Conservation (phyloP, 2,113 vertebrate genomes). For the Pygoscelis antarcticus region DNA sequence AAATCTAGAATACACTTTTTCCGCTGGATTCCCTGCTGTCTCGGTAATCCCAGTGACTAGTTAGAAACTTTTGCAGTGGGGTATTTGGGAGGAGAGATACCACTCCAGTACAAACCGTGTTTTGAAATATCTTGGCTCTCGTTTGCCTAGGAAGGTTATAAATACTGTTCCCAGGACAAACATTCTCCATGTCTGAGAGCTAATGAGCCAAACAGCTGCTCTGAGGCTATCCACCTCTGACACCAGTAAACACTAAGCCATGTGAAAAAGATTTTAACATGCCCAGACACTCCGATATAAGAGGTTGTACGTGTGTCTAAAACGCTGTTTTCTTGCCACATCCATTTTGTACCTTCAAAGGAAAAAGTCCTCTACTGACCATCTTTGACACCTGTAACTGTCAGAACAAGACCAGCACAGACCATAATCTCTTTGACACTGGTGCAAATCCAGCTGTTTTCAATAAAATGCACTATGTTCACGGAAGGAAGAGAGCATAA, state of each 20-base stretch:
- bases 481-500: neutral
- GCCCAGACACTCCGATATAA: neutral
- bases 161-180: slow-evolving; percentile 45
- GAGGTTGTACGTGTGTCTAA: neutral
- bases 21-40: neutral
- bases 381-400: neutral
- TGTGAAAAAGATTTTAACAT: slow-evolving; percentile 25
- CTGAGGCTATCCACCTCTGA: slow-evolving; percentile 10
- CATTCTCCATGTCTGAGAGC: slow-evolving; percentile 17
- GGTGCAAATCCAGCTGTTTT: neutral
- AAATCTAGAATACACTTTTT: neutral
- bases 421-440: neutral
- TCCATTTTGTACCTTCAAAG: neutral
- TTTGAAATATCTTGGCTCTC: slow-evolving; percentile 12
- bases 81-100: neutral
- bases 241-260: slow-evolving; percentile 32
- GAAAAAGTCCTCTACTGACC: neutral
- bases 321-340: neutral
- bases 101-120: neutral
- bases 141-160: neutral
- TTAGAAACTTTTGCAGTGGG: neutral
- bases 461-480: neutral
- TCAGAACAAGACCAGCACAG: neutral
- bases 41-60: neutral
- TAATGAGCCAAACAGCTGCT: slow-evolving; percentile 40